Percentiles rank a stretch among this genome's conserved stretches.
Conservation (phyloP, 1,140 invertebrate genomes). For the Cyrtorhinus lividipennis region DNA sequence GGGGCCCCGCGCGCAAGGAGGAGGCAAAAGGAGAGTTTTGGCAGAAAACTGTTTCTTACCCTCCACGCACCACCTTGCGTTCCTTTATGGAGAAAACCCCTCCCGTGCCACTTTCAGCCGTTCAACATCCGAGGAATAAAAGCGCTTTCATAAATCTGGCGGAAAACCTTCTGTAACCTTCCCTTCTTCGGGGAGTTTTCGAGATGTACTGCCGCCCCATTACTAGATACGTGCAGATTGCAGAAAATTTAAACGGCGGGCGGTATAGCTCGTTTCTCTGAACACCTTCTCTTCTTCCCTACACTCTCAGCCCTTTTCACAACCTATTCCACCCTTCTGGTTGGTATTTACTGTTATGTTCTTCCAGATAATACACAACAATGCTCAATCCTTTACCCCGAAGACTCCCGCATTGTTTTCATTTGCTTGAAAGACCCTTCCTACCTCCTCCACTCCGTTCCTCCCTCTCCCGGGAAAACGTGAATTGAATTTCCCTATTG, state of each 20-base stretch:
- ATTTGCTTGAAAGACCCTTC: neutral
- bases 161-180: neutral
- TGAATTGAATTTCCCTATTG: constrained; percentile 4
- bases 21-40: constrained; percentile 9
- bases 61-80: neutral
- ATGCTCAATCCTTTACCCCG: constrained; percentile 4
- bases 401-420: neutral
- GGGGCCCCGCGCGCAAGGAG: neutral
- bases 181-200: constrained; percentile 1
- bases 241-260: constrained; percentile 14
- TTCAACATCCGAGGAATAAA: neutral
- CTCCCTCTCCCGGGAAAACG: neutral
- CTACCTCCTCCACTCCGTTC: neutral
- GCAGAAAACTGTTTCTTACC: constrained; percentile 8
- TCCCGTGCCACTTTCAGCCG: too few species aligned
- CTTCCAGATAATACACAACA: constrained; percentile 8
- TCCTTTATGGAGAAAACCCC: neutral
- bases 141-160: constrained; percentile 16
- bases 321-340: neutral
- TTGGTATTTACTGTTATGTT: constrained; percentile 8
- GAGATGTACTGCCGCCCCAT: constrained; percentile 9
- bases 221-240: constrained; percentile 16
- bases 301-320: neutral
- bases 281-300: neutral
- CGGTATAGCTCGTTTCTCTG: neutral